Conservation (phyloP, 2,888 invertebrate genomes). For the Philopedon plagiatum region DNA sequence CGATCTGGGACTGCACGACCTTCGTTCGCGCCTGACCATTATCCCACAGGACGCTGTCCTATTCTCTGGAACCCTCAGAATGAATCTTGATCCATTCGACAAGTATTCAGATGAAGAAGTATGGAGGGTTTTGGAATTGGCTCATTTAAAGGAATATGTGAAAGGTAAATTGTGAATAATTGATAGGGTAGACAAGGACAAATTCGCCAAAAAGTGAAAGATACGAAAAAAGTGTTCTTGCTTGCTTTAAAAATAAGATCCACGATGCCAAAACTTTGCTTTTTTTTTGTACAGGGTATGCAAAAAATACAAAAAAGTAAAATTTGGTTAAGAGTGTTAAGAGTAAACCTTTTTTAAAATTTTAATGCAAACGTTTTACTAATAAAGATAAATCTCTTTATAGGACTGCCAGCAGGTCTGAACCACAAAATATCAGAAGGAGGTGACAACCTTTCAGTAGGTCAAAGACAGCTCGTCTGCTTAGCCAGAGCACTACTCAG, state of each 20-base stretch:
- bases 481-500: constrained; percentile 87
- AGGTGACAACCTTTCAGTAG: constrained; percentile 92
- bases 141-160: constrained; percentile 89
- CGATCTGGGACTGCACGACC: constrained; percentile 85
- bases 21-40: constrained; percentile 87
- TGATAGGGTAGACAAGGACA: background rate
- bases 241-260: too few species aligned
- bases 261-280: too few species aligned
- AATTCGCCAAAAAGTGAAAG: too few species aligned
- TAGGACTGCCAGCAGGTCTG: constrained; percentile 51
- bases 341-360: too few species aligned
- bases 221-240: too few species aligned
- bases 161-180: constrained; percentile 69
- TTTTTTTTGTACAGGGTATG: too few species aligned
- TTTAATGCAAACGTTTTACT: background rate
- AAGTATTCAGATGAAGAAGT: constrained; percentile 83
- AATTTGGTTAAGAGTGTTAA: too few species aligned
- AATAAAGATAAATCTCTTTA: constrained; percentile 1
- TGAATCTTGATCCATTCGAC: constrained; percentile 93
- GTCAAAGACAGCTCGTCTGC: constrained; percentile 89
- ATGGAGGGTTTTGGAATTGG: constrained; percentile 89
- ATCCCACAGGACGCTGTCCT: constrained; percentile 94
- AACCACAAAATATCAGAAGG: constrained; percentile 85
- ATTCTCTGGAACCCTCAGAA: constrained; percentile 90
- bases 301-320: too few species aligned